Conservation (phyloP, 2,888 invertebrate genomes). For the Polymixis lichenea region DNA sequence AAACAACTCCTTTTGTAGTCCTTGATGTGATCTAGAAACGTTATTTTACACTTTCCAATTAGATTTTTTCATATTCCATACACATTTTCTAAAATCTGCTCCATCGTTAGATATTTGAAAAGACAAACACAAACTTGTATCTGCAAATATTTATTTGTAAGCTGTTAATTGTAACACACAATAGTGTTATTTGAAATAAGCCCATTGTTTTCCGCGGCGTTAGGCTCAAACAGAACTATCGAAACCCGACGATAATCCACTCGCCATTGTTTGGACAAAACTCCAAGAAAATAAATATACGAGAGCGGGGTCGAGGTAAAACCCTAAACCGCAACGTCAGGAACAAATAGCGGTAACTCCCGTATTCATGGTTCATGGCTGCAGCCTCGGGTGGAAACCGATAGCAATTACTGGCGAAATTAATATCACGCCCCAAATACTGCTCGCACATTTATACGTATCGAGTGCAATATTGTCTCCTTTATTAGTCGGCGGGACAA, state of each 20-base stretch:
- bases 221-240: constrained; percentile 76
- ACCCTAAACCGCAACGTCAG: constrained; percentile 89
- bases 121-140: constrained; percentile 21
- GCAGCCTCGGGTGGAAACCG: constrained; percentile 88
- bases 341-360: constrained; percentile 90
- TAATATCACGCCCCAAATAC: constrained; percentile 90
- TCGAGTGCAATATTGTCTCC: constrained; percentile 91
- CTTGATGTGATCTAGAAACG: neutral
- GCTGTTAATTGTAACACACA: constrained; percentile 72
- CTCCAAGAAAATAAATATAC: constrained; percentile 89
- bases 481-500: constrained; percentile 90
- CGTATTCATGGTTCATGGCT: constrained; percentile 90
- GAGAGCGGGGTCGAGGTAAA: constrained; percentile 82
- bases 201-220: constrained; percentile 76
- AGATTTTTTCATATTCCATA: too few relatives aligned
- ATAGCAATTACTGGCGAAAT: constrained; percentile 90
- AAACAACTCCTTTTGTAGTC: neutral
- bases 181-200: constrained; percentile 76
- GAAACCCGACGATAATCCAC: constrained; percentile 82
- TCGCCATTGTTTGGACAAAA: constrained; percentile 84
- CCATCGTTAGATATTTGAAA: neutral
- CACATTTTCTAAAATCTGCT: neutral
- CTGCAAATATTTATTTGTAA: constrained; percentile 39
- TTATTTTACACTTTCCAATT: neutral
- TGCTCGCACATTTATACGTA: constrained; percentile 90